Base-by-base conservation (phyloP, 2,113 vertebrate genomes). In the Oxyura jamaicensis region DNA sequence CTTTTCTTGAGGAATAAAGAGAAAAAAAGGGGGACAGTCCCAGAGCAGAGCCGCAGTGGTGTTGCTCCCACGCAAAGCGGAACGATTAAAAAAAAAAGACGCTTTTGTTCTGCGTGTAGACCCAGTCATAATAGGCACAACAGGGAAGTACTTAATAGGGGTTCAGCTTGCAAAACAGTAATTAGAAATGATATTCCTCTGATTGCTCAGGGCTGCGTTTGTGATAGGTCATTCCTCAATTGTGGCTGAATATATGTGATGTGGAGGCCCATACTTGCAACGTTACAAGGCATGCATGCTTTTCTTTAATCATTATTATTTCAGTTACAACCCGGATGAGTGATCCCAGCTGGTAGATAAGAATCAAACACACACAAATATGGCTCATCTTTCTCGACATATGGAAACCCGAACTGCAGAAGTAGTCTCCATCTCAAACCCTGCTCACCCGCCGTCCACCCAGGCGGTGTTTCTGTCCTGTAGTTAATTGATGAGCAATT, bases 301-400 rank as follows among this genome's bases (percentile, higher is more conserved):
- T 96, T 96, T 92, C 96, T 97, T 97, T 96, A 95, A 96, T 97
- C 93, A 96, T 97, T 95, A 97, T 96, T 97, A 96, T 94, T 97
- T 74, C 96, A 67, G 95, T 96, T 96, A 96, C 96, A 97, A 96
- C 96, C 86, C 63, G 9, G 83, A 95, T 97, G 96, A 96, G 96
- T 96, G 95, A 96, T 96, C 96, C 96, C 96, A 97, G 95, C 96
- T 97, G 96, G 95, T 79, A 96, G 96, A 96, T 97, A 97, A 96
- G 96, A 96, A 96, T 97, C 96, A 96, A 93, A 93, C 92, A 92
- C 95, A 89, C 94, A 93, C 92, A 96, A 96, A 95, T 94, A 89
- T 46, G 92, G 88, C 89, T 97, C 96, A 96, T 96, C 96, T 96
- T 97, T 97, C 96, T 29, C 88, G 63, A 90, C 96, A 96, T 93